Conservation (phyloP, 2,888 invertebrate genomes). For the Pantelozetes paolii region DNA sequence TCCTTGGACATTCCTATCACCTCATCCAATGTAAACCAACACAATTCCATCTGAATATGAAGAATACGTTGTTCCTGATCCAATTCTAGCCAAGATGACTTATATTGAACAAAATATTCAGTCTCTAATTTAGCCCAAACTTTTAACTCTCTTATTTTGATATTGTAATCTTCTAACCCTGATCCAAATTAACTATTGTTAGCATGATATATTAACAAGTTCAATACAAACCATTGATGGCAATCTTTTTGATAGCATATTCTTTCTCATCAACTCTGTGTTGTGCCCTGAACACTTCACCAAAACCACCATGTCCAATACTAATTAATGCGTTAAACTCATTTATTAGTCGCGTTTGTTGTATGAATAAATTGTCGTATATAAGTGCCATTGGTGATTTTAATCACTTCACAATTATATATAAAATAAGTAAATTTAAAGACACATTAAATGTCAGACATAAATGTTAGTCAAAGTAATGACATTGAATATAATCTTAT, state of each 20-base stretch:
- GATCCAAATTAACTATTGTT: too few relatives aligned
- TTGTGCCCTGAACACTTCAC: not conserved
- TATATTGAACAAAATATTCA: not conserved
- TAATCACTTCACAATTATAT: too few relatives aligned
- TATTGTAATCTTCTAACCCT: too few relatives aligned
- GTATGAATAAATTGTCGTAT: too few relatives aligned
- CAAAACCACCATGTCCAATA: too few relatives aligned
- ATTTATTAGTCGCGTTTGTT: too few relatives aligned
- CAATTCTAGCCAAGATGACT: not conserved
- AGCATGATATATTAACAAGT: not conserved
- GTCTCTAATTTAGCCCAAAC: not conserved
- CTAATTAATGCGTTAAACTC: too few relatives aligned
- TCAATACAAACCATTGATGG: not conserved
- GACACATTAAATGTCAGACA: too few relatives aligned
- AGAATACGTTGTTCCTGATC: not conserved
- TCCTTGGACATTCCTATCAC: not conserved
- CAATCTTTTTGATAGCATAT: not conserved
- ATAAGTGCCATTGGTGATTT: too few relatives aligned
- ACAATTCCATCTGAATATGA: constrained; percentile 12
- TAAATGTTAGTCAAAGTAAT: too few relatives aligned
- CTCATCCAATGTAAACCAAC: not conserved
- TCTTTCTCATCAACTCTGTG: not conserved
- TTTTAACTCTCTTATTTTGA: not conserved
- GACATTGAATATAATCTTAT: too few relatives aligned
- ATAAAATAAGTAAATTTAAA: too few relatives aligned